phyloP scores from a whole-genome alignment of 2,797 vertebrate genomes.

The Gorsachius magnificus region DNA sequence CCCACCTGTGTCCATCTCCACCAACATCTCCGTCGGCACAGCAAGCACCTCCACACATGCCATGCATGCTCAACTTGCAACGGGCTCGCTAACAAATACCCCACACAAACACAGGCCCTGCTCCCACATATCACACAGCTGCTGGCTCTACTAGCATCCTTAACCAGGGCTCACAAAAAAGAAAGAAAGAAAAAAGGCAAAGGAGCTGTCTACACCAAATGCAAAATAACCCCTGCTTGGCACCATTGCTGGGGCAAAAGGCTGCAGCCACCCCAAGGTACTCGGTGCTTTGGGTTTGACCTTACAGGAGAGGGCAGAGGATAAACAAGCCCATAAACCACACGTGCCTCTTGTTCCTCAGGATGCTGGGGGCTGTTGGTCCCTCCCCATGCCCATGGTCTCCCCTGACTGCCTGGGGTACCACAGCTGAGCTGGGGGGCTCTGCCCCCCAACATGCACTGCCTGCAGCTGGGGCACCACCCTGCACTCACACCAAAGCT shows the following conservation, averaged over 20 bases:
- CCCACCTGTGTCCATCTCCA: constrained; percentile 56
- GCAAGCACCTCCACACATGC: neutral
- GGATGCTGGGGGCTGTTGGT: neutral
- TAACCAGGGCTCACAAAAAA: neutral
- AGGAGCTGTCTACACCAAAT: neutral
- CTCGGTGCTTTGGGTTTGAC: rapidly evolving
- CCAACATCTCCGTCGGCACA: neutral
- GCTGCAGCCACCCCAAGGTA: neutral
- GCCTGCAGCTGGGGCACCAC: neutral
- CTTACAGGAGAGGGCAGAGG: neutral
- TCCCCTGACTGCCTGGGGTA: neutral
- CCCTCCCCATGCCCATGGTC: neutral
- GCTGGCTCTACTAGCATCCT: neutral
- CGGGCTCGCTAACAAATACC: neutral
- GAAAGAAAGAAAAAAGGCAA: neutral
- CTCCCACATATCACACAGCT: neutral
- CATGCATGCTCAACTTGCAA: neutral
- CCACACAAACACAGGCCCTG: neutral
- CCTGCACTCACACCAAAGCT: neutral
- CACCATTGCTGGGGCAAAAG: neutral
- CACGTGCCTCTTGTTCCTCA: neutral
- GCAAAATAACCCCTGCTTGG: neutral
- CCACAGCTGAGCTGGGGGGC: rapidly evolving
- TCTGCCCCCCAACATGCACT: rapidly evolving
- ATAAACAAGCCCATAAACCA: neutral